Base-by-base conservation (phyloP, 1,140 invertebrate species). In the Dendrolimus punctatus region DNA sequence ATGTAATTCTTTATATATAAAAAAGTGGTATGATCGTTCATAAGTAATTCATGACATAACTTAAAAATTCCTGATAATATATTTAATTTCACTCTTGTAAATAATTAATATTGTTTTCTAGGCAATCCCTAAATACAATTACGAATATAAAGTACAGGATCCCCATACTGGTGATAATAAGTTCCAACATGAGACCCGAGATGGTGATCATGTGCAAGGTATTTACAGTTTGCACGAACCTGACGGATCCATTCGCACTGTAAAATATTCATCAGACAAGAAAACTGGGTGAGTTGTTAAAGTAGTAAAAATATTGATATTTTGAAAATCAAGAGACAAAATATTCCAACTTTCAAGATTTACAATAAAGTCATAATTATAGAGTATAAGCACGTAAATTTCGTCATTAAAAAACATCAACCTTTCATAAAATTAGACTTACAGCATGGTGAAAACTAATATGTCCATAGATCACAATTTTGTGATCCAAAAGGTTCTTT, bases 131-230 rank as follows among this genome's bases (percentile, higher is more conserved):
- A 62, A 77, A 51, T 65, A 71, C 50, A 68, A 47, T 2, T 72
- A 57, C 49, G 67, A 58, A 42, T 71, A 76, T 57, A 64, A 71
- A 64, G 57, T 65, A 63, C 76, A 85, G 36, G 87, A 88, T 59
- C 71, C 72, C 46, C 83, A 88, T 55, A 88, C 85, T 6, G 68
- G 90, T 5, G 89, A 90, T 64, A 87, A 80, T 70, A 90, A 90
- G 79, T 87, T 73, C 53, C 89, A 90, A 70, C 84, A 88, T 57
- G 89, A 90, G 69, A 79, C 79, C 46, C 85, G 90, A 6, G 87
- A 90, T 56, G 89, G 89, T 8, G 89, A 90, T 65, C 73, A 84
- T 5, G 89, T 90, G 49, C 83, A 87, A 64, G 90, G 89, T n/a
- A 79, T 79, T 42, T 90, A 90, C 66, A 81, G 80, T 6, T 75